Percentiles rank a stretch among this genome's conserved stretches.
These are phyloP conservation scores for Salmo trutta DNA, from an alignment of 2,797 vertebrate genomes.

Conservation along the genomic window DNA sequence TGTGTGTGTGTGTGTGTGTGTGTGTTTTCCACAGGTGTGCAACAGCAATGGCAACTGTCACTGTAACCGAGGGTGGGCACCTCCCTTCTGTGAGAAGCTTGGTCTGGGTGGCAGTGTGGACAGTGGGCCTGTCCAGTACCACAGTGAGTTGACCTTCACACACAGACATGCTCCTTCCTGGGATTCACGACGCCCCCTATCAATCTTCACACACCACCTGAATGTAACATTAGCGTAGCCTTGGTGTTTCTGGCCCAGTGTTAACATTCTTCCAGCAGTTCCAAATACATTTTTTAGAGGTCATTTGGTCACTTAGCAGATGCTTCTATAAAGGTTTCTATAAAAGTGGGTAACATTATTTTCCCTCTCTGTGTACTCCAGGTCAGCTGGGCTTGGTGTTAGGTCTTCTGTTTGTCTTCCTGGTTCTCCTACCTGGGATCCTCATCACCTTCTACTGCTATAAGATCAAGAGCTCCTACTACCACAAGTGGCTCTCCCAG, in stretches of 20 bases:
- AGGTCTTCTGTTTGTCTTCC: conserved; percentile 78
- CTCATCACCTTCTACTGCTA: conserved; percentile 79
- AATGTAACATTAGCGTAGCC: not conserved
- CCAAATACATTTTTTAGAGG: no score
- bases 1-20: not conserved
- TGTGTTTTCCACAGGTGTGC: conserved; percentile 81
- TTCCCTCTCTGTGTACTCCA: conserved; percentile 49
- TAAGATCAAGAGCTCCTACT: conserved; percentile 73
- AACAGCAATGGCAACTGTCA: conserved; percentile 95
- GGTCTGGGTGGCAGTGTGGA: conserved; percentile 91
- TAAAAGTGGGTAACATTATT: not conserved
- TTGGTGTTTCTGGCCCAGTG: no score
- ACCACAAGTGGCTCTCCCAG: conserved; percentile 75
- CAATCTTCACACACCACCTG: not conserved
- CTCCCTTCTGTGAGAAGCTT: conserved; percentile 85
- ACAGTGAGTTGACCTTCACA: conserved; percentile 75
- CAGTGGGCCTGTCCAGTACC: conserved; percentile 86
- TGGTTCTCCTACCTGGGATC: conserved; percentile 80
- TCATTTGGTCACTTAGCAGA: no score
- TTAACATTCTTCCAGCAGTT: no score
- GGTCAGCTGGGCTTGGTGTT: conserved; percentile 73
- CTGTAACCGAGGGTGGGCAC: conserved; percentile 86
- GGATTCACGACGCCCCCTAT: not conserved
- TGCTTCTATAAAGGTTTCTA: no score
- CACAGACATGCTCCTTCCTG: not conserved